Conservation (phyloP, 2,888 invertebrate species). For the Acanthosoma haemorrhoidale region DNA sequence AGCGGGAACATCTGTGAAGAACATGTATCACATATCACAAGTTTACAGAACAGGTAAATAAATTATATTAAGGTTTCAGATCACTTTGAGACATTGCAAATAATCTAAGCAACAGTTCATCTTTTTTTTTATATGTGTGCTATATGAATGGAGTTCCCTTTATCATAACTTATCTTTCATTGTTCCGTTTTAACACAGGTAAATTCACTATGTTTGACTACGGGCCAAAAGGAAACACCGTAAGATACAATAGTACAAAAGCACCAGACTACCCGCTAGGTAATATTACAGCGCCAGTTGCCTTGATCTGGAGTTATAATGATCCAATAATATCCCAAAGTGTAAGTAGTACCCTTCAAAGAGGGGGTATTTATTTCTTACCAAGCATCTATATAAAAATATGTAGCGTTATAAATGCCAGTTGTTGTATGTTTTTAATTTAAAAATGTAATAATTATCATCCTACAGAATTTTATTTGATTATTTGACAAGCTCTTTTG, state of each 20-base stretch:
- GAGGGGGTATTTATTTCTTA: too few species aligned
- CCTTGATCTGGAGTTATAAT: conserved; percentile 18
- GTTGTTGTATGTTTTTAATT: too few species aligned
- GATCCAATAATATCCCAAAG: conserved; percentile 3
- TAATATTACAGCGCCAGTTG: background rate
- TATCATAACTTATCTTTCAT: too few species aligned
- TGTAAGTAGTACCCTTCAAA: background rate
- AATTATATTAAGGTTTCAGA: background rate
- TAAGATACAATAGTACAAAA: background rate
- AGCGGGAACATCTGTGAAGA: background rate
- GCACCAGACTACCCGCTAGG: background rate
- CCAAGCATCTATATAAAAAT: too few species aligned
- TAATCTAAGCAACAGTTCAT: too few species aligned
- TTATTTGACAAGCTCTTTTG: too few species aligned
- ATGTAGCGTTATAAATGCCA: too few species aligned
- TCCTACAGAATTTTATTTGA: too few species aligned
- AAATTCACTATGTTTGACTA: background rate
- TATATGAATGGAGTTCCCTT: too few species aligned
- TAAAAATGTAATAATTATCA: too few species aligned
- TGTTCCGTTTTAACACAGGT: background rate
- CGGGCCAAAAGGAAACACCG: background rate
- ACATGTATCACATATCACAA: background rate
- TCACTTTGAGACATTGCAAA: too few species aligned
- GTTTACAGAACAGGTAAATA: conserved; percentile 1
- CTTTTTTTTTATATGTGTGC: too few species aligned